Evolutionary conservation across 2,888 invertebrate genomes (phyloP).

Genomic region (Miltochrista miniata): DNA sequence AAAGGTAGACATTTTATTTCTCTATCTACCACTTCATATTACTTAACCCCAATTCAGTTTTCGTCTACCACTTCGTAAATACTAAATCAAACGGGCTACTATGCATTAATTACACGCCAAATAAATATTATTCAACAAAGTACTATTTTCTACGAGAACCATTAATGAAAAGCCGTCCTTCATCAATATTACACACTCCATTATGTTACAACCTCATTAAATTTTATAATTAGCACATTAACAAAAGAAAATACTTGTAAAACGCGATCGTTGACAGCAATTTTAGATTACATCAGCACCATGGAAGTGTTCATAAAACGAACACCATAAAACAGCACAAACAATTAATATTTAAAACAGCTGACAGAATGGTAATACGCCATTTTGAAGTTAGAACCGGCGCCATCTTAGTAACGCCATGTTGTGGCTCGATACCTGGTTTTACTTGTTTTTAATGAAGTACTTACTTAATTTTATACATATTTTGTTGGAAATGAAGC

Average conservation of each 20-base stretch:
- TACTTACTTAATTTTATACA: too few species aligned
- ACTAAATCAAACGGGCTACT: too few species aligned
- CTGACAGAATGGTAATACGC: constrained; percentile 60
- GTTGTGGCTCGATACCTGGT: constrained; percentile 5
- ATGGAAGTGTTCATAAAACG: constrained; percentile 26
- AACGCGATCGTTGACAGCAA: constrained; percentile 6
- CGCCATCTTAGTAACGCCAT: constrained; percentile 40
- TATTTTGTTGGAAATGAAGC: too few species aligned
- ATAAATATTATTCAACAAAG: too few species aligned
- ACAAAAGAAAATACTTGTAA: constrained; percentile 11
- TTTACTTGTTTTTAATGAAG: constrained; percentile 1
- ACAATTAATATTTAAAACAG: constrained; percentile 69
- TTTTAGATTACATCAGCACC: constrained; percentile 11
- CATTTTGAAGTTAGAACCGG: constrained; percentile 25
- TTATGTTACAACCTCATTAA: constrained; percentile 3
- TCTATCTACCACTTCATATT: too few species aligned
- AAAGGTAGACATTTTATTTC: too few species aligned
- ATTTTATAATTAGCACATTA: constrained; percentile 7
- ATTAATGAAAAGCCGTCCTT: too few species aligned
- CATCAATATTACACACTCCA: not conserved
- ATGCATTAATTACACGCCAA: too few species aligned
- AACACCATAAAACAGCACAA: constrained; percentile 50
- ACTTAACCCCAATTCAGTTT: too few species aligned
- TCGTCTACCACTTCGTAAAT: too few species aligned
- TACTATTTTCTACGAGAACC: too few species aligned